Percentiles rank a stretch among this genome's conserved stretches.
phyloP scores from a whole-genome alignment of 1,140 invertebrate genomes.

The Scylla paramamosain region DNA sequence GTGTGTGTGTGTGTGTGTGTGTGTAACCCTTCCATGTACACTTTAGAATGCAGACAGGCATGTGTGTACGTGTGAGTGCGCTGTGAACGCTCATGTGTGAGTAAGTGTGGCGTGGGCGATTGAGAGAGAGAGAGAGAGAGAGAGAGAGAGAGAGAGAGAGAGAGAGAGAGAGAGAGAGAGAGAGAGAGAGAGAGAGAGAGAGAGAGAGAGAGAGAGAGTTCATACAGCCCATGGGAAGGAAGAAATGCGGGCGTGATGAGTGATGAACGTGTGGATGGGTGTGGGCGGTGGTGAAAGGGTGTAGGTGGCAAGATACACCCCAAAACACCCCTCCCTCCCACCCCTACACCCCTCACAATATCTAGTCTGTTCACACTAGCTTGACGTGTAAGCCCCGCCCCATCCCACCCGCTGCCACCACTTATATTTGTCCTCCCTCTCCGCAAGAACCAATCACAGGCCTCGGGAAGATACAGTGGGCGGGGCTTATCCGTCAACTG shows the following conservation, averaged over 20 bases:
- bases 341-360: not conserved
- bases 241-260: not conserved
- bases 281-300: not conserved
- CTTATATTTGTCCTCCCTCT: too few relatives aligned
- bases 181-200: not conserved
- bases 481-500: not conserved
- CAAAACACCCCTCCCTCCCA: not conserved
- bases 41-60: not conserved
- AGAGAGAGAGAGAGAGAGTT: not conserved
- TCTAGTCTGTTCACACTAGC: not conserved
- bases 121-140: not conserved
- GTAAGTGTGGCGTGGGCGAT: not conserved
- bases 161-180: slow-evolving; percentile 36
- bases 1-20: slow-evolving; percentile 43
- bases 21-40: not conserved
- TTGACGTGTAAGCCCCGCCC: not conserved
- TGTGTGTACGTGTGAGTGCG: not conserved
- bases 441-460: not conserved
- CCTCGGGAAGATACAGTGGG: not conserved
- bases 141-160: slow-evolving; percentile 23
- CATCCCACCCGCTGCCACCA: not conserved
- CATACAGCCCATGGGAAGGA: not conserved
- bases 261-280: not conserved
- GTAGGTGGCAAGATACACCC: not conserved
- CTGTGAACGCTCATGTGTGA: not conserved